Conservation (phyloP, 1,140 invertebrate genomes). For the Microplitis demolitor region DNA sequence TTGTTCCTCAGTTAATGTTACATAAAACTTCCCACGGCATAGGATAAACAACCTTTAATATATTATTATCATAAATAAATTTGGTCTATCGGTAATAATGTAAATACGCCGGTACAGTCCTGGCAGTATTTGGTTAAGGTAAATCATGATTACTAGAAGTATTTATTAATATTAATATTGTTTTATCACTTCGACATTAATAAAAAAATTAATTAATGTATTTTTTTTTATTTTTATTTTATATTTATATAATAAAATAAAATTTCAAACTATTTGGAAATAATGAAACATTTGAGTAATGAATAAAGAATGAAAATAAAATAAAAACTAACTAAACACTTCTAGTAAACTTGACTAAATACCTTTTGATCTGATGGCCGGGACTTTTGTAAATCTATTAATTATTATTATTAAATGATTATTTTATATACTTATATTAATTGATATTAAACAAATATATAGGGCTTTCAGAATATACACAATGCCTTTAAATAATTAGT, state of each 20-base stretch:
- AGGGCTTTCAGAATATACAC: not conserved
- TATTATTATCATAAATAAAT: constrained; percentile 65
- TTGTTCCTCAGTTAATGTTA: constrained; percentile 49
- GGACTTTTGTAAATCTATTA: constrained; percentile 46
- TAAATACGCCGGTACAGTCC: constrained; percentile 59
- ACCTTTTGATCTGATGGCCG: constrained; percentile 45
- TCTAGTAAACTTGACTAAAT: constrained; percentile 37
- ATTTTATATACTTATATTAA: constrained; percentile 5
- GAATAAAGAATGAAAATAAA: not conserved
- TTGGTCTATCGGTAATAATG: constrained; percentile 63
- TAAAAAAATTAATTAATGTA: not conserved
- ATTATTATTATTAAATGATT: constrained; percentile 16
- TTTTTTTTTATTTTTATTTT: not conserved
- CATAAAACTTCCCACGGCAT: constrained; percentile 56
- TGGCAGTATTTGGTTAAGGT: constrained; percentile 61
- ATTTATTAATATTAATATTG: not conserved
- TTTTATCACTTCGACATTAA: no score
- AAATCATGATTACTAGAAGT: constrained; percentile 49
- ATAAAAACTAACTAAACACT: constrained; percentile 4
- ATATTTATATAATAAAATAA: not conserved
- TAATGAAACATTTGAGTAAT: not conserved
- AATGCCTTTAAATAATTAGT: not conserved
- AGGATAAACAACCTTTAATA: constrained; percentile 58
- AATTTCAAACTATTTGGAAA: not conserved
- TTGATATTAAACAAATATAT: not conserved